Conservation (phyloP, 2,797 vertebrate genomes). For the Sarcoramphus papa region DNA sequence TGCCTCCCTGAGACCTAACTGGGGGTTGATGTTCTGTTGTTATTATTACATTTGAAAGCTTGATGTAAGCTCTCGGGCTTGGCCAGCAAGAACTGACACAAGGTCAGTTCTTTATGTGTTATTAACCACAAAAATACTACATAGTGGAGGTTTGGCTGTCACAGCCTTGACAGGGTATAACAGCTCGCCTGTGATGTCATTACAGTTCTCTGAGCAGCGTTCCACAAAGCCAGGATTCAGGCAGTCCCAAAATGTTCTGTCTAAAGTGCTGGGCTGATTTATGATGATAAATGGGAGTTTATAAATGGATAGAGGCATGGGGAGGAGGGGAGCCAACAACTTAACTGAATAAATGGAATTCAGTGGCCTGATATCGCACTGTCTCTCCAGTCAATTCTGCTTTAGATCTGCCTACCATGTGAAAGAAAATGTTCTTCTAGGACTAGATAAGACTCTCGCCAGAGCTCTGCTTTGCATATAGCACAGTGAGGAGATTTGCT, state of each 20-base stretch:
- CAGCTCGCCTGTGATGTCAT: conserved; percentile 26
- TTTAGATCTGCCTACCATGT: neutral
- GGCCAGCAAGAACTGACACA: neutral
- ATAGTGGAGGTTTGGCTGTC: neutral
- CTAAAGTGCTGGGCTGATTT: conserved; percentile 26
- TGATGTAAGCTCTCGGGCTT: neutral
- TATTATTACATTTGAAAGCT: neutral
- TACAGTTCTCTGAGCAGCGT: neutral
- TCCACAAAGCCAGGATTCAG: neutral
- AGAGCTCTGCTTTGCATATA: neutral
- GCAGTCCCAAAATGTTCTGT: neutral
- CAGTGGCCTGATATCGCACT: neutral
- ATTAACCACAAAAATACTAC: neutral
- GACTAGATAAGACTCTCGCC: neutral
- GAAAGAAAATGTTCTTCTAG: neutral
- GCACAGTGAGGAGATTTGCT: neutral
- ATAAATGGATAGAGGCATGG: neutral
- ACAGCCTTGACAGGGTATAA: neutral
- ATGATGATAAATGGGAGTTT: conserved; percentile 30
- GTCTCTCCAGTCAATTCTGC: neutral
- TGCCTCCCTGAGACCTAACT: neutral
- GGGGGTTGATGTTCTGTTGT: neutral
- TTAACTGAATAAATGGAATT: neutral
- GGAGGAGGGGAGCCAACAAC: neutral
- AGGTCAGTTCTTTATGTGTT: neutral